phyloP scores from a whole-genome alignment of 2,797 vertebrate species.

The Myotis vivesi region DNA sequence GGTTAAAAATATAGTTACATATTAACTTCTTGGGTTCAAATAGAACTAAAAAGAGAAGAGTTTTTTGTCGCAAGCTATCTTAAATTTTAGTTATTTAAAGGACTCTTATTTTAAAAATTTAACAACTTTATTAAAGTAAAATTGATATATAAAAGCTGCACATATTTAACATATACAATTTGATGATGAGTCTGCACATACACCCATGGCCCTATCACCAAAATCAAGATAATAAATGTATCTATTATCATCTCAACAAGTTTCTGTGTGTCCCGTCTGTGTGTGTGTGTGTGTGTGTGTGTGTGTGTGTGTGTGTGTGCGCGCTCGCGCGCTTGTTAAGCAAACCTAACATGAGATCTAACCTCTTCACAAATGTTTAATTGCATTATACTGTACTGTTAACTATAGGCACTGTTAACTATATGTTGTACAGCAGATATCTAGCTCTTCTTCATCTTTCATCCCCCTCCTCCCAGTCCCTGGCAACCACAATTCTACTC shows the following conservation, averaged over 20 bases:
- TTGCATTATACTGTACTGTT: background rate
- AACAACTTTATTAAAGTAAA: background rate
- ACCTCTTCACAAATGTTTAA: background rate
- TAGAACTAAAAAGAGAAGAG: background rate
- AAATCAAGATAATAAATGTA: background rate
- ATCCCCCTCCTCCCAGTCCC: background rate
- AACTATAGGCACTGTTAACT: background rate
- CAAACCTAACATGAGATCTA: background rate
- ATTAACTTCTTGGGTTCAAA: background rate
- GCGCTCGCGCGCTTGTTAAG: background rate
- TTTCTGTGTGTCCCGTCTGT: background rate
- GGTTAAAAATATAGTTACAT: background rate
- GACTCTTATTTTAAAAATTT: background rate
- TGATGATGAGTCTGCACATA: background rate
- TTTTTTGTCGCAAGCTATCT: background rate
- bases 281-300: background rate
- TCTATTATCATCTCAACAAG: background rate
- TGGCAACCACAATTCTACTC: background rate
- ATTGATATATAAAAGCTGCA: background rate
- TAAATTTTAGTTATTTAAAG: background rate
- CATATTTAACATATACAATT: background rate
- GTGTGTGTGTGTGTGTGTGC: background rate
- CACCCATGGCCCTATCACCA: background rate
- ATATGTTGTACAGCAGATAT: background rate
- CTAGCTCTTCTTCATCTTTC: background rate